Base-by-base conservation (phyloP, 2,113 vertebrate species). In the Eclectus roratus region DNA sequence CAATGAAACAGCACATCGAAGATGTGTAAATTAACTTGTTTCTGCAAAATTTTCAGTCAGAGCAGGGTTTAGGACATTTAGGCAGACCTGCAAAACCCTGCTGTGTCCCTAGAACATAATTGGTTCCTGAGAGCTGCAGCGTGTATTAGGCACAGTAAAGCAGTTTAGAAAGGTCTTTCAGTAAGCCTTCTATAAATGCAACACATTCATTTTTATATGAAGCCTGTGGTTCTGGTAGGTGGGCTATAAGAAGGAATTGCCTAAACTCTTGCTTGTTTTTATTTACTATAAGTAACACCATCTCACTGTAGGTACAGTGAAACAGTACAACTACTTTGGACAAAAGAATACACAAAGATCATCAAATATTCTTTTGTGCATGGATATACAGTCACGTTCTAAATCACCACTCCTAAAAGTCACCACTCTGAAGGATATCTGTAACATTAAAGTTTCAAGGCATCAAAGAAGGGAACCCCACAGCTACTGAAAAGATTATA, bases 61-160 rank as follows among this genome's bases (percentile, higher is more conserved):
- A 92, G n/a, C 13, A 68, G 35, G 47, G 13, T 60, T 94, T 39
- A 80, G 77, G 84, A 37, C 80, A 78, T 86, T 33, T 47, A 74
- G 72, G 65, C 37, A 95, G 65, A 46, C 68, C 71, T 88, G 71
- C 37, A 94, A 91, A 85, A 80, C 72, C 84, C 87, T 70, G 78
- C 91, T 93, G 85, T 16, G 66, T 91, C 81, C 85, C 87, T 58
- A 63, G 79, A 93, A 72, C 74, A 53, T 80, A 95, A 96, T 28
- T 94, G 85, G 71, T 50, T 96, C 58, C 63, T n/a, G 44, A 89
- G n/a, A 79, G 68, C 44, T 81, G 17, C n/a, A 84, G 73, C 4
- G 1, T 46, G 2, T 24, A 63, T 44, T 55, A 80, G 78, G 44
- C 60, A 72, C 23, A 91, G 33, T 12, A 58, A 73, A 92, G 49